Percentiles rank a stretch among this genome's conserved stretches.
These are phyloP conservation scores for Corydoras sp. DNA, from an alignment of 2,113 vertebrate species.

Conservation along the genomic window DNA sequence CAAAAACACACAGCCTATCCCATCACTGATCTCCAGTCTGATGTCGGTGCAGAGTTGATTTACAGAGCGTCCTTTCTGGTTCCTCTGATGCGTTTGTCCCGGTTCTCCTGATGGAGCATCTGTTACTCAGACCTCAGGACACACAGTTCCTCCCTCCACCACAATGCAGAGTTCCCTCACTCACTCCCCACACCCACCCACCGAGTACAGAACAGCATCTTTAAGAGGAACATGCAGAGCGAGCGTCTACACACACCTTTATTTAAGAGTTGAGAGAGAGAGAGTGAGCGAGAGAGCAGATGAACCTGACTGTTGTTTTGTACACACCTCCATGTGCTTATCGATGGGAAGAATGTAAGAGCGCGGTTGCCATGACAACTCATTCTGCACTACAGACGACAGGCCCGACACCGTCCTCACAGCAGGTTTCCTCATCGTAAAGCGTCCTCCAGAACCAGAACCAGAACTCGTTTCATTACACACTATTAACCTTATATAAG, in stretches of 20 bases:
- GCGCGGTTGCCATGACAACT: conserved; percentile 79
- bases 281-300: conserved; percentile 6
- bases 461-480: background rate
- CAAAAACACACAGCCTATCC: no score
- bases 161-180: no score
- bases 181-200: no score
- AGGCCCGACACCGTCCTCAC: conserved; percentile 47
- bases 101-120: conserved; percentile 53
- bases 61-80: background rate
- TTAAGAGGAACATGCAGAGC: no score
- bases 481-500: no score
- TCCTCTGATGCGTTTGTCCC: conserved; percentile 47
- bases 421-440: conserved; percentile 17
- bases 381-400: conserved; percentile 50
- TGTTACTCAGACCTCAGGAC: conserved; percentile 33
- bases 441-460: conserved; percentile 3
- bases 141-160: conserved; percentile 30
- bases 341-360: conserved; percentile 63
- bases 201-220: no score
- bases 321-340: conserved; percentile 56
- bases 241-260: no score
- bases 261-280: background rate
- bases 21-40: no score
- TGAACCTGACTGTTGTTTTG: conserved; percentile 33
- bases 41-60: no score